These are phyloP conservation scores for Calycopis cecrops DNA, from an alignment of 1,140 invertebrate genomes.

Conservation along the genomic window DNA sequence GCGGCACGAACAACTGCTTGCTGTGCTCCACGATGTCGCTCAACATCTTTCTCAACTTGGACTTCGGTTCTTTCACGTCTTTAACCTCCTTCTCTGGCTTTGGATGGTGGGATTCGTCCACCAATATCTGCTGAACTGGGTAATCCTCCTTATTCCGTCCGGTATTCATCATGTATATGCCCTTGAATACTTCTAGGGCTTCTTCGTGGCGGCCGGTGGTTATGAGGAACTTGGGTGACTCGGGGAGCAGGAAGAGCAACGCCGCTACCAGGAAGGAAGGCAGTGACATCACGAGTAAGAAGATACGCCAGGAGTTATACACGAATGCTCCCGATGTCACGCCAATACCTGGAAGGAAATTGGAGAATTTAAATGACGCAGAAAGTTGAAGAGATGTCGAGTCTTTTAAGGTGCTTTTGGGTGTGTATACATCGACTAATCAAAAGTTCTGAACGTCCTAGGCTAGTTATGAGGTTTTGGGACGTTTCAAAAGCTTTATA, in stretches of 20 bases:
- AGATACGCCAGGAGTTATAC: conserved; percentile 95
- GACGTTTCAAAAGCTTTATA: too few species aligned
- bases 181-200: conserved; percentile 85
- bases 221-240: conserved; percentile 93
- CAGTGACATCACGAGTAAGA: conserved; percentile 89
- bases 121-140: conserved; percentile 84
- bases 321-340: conserved; percentile 79
- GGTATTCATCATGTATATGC: conserved; percentile 88
- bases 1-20: conserved; percentile 84
- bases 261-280: conserved; percentile 90
- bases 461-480: too few species aligned
- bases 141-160: conserved; percentile 83
- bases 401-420: too few species aligned
- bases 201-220: conserved; percentile 85
- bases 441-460: too few species aligned
- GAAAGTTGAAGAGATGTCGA: too few species aligned
- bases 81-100: conserved; percentile 72
- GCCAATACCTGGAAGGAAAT: conserved; percentile 77
- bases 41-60: conserved; percentile 80
- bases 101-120: conserved; percentile 77
- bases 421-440: too few species aligned
- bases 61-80: conserved; percentile 44
- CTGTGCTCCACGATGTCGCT: conserved; percentile 86
- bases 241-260: conserved; percentile 89
- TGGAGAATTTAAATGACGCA: conserved; percentile 7